A percentile compares a stretch with the other conserved stretches of the same genome.
phyloP scores from a whole-genome alignment of 2,797 vertebrate species.

The Acanthurus tractus region DNA sequence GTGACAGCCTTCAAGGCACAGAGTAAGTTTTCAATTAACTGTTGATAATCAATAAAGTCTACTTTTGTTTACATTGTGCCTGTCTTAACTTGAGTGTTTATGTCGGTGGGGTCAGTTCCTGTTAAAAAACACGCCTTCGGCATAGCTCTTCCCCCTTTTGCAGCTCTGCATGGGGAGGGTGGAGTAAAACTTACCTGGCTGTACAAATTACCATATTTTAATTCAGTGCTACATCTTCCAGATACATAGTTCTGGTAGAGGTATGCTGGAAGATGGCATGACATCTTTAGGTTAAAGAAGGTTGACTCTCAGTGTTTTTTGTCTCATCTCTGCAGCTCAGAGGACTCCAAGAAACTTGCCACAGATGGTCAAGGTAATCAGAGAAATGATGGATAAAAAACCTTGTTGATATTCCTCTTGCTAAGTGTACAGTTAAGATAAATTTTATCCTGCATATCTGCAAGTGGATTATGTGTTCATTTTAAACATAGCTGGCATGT shows the following conservation, averaged over 20 bases:
- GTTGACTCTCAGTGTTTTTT: background rate
- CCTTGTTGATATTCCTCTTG: background rate
- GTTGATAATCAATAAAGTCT: background rate
- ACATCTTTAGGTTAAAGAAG: background rate
- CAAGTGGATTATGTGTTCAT: conserved; percentile 1
- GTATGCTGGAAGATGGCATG: background rate
- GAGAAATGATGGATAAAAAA: background rate
- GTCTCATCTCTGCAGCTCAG: conserved; percentile 62
- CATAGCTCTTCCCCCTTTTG: conserved; percentile 66
- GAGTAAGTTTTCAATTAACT: conserved; percentile 71
- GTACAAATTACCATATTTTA: background rate
- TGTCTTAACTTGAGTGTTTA: conserved; percentile 2
- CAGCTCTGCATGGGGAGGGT: conserved; percentile 59
- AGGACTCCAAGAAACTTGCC: conserved; percentile 66
- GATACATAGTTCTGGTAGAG: background rate
- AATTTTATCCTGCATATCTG: background rate
- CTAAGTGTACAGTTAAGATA: background rate
- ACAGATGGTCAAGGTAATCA: conserved; percentile 77
- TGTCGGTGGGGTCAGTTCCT: conserved; percentile 40
- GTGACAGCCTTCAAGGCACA: conserved; percentile 68
- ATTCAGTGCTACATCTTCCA: background rate
- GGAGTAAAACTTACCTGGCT: conserved; percentile 72
- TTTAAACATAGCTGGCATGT: background rate
- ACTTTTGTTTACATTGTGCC: conserved; percentile 26
- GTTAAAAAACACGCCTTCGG: conserved; percentile 68